Evolutionary conservation across 2,888 invertebrate species (phyloP).

Genomic region (Caenorhabditis doughertyi): DNA sequence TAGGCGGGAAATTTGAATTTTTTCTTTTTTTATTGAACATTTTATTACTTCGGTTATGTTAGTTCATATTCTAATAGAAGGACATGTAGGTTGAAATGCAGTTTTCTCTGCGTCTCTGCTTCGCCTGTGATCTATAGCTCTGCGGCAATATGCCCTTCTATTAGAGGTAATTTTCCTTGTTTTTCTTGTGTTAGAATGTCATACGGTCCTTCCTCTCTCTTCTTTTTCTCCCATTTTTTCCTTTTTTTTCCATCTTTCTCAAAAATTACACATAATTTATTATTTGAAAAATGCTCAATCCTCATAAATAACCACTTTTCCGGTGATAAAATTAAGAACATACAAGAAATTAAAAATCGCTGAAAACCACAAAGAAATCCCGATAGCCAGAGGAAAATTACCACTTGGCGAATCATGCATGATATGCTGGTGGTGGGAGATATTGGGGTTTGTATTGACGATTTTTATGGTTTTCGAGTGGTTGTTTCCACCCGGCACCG

Average conservation of each 20-base stretch:
- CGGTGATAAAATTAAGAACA: constrained; percentile 61
- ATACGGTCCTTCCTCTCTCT: neutral
- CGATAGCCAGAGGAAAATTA: constrained; percentile 20
- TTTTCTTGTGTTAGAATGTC: constrained; percentile 7
- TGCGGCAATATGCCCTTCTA: too few species aligned
- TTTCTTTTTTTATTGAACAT: neutral
- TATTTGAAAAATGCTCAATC: constrained; percentile 7
- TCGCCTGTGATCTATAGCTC: too few species aligned
- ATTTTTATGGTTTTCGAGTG: constrained; percentile 13
- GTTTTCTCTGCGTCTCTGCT: too few species aligned
- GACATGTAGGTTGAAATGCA: too few species aligned
- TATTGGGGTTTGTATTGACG: constrained; percentile 25
- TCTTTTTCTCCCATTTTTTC: neutral
- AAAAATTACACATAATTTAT: constrained; percentile 15
- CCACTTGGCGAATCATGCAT: neutral
- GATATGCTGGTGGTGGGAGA: constrained; percentile 54
- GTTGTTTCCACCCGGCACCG: constrained; percentile 53
- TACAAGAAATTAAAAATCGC: constrained; percentile 61
- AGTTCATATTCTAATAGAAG: too few species aligned
- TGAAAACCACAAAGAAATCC: constrained; percentile 56
- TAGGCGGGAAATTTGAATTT: too few species aligned
- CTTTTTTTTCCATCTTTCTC: neutral
- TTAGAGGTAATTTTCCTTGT: neutral
- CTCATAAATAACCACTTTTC: constrained; percentile 59
- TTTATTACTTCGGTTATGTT: too few species aligned